Percentiles rank a stretch among this genome's conserved stretches.
Conservation (phyloP, 1,140 invertebrate genomes). For the roundworm (Caenorhabditis elegans) region WBcel235 BX284603.4:13106001-13106500, state of each 20-base stretch:
- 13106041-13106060: background rate
- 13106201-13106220: background rate
- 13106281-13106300: too few species aligned
- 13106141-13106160: background rate
- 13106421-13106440: too few species aligned
- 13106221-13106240: background rate
- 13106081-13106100: background rate
- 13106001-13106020: conserved; percentile 14
- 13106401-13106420: too few species aligned
- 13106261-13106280: background rate
- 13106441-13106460: too few species aligned
- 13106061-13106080: background rate
- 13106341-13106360: too few species aligned
- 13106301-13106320: too few species aligned
- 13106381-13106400: too few species aligned
- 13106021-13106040: background rate
- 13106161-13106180: conserved; percentile 21
- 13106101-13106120: background rate
- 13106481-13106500: too few species aligned
- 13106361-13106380: too few species aligned
- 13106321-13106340: too few species aligned
- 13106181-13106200: conserved; percentile 7
- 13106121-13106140: background rate
- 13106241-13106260: background rate
- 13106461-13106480: too few species aligned